These are phyloP conservation scores for Heliothis peltigera DNA, from an alignment of 2,888 invertebrate genomes.

Conservation along the genomic window DNA sequence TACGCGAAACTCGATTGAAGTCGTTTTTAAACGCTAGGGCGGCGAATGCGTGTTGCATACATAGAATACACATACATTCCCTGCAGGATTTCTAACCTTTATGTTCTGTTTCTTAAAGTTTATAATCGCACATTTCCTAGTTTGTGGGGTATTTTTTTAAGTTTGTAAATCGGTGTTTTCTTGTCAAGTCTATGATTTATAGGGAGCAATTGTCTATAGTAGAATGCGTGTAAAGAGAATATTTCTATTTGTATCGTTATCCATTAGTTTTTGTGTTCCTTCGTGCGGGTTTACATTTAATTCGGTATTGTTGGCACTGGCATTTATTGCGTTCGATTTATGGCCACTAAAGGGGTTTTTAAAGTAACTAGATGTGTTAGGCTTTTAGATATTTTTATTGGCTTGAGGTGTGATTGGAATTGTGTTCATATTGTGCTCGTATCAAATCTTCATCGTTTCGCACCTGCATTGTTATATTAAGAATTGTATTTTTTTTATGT, in stretches of 20 bases:
- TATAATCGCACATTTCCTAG: constrained; percentile 46
- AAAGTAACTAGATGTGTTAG: constrained; percentile 51
- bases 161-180: constrained; percentile 79
- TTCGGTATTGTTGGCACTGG: constrained; percentile 84
- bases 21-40: constrained; percentile 87
- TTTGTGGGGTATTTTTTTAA: constrained; percentile 40
- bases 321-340: constrained; percentile 83
- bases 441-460: too few relatives aligned
- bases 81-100: constrained; percentile 20
- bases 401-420: constrained; percentile 49
- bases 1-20: constrained; percentile 87
- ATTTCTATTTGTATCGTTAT: constrained; percentile 83
- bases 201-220: constrained; percentile 85
- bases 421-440: too few relatives aligned
- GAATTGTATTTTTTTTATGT: too few relatives aligned
- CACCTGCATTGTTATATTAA: too few relatives aligned
- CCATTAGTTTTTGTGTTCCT: constrained; percentile 78
- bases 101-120: constrained; percentile 59
- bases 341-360: constrained; percentile 72
- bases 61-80: constrained; percentile 21
- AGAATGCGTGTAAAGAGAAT: constrained; percentile 87
- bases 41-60: constrained; percentile 75
- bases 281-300: constrained; percentile 85
- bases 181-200: constrained; percentile 89
- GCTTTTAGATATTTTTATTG: constrained; percentile 64